phyloP scores from a whole-genome alignment of 2,113 vertebrate species.

The Oreocharis arfaki region DNA sequence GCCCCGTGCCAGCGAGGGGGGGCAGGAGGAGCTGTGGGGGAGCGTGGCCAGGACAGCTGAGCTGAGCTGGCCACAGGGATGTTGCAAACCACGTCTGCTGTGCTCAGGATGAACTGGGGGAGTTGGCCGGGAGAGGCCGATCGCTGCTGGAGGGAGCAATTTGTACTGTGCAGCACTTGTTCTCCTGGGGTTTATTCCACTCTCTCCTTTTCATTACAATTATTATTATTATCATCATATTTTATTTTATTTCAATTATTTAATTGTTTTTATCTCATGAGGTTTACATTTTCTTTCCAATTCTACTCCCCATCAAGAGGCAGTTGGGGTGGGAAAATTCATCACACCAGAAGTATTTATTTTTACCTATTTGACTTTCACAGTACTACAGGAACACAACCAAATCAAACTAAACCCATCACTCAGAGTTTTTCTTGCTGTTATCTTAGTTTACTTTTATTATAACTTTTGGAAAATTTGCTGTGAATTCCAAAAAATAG shows the following conservation, averaged over 20 bases:
- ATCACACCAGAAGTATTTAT: not conserved
- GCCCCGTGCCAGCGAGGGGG: not conserved
- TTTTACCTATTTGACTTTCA: not conserved
- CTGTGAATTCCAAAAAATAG: not conserved
- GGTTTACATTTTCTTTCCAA: not conserved
- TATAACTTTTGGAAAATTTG: not conserved
- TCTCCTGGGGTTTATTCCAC: not conserved
- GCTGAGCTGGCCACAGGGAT: not conserved
- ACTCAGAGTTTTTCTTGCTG: not conserved
- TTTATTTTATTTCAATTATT: not conserved
- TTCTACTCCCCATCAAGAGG: not conserved
- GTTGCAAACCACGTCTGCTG: not conserved
- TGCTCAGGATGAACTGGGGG: not conserved
- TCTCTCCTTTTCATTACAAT: not conserved
- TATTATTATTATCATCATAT: not conserved
- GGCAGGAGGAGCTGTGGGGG: not conserved
- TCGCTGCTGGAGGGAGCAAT: not conserved
- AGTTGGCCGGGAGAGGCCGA: rapidly evolving
- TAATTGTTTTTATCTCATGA: not conserved
- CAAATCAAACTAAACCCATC: not conserved
- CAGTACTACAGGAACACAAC: not conserved
- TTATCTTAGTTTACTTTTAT: not conserved
- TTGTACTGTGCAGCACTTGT: not conserved
- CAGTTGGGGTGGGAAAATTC: not conserved
- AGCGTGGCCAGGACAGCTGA: not conserved